A percentile compares a stretch with the other conserved stretches of the same genome.
Conservation (phyloP, 2,888 invertebrate species). For the Ferdinandea cuprea region DNA sequence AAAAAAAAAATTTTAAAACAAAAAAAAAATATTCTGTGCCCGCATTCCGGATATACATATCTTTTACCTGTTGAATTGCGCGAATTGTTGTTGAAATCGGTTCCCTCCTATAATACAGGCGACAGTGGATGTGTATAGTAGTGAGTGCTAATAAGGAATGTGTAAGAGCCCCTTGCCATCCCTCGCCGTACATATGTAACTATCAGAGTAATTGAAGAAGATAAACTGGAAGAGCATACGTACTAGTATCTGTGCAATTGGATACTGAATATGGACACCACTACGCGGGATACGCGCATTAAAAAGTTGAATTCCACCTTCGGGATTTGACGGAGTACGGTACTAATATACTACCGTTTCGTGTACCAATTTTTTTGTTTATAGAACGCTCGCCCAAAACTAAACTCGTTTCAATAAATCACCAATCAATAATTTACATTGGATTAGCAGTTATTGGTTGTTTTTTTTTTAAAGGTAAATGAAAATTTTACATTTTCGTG, state of each 20-base stretch:
- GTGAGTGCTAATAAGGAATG: constrained; percentile 44
- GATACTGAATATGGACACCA: constrained; percentile 40
- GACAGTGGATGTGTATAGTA: constrained; percentile 35
- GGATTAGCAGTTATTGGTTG: constrained; percentile 65
- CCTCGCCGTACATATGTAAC: not conserved
- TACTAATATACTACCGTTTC: constrained; percentile 49
- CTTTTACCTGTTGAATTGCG: constrained; percentile 52
- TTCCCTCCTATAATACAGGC: constrained; percentile 24
- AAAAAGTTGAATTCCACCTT: constrained; percentile 27
- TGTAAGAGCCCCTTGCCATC: constrained; percentile 1
- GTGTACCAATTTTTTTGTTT: constrained; percentile 47
- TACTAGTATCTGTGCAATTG: constrained; percentile 28
- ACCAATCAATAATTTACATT: constrained; percentile 16
- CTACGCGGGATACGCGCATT: constrained; percentile 34
- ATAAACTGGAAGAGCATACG: constrained; percentile 36
- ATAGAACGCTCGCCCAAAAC: constrained; percentile 17
- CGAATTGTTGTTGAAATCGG: constrained; percentile 40
- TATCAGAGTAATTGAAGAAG: constrained; percentile 36
- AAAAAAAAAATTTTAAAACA: constrained; percentile 22
- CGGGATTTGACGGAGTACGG: constrained; percentile 34
- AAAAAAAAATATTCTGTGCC: constrained; percentile 41
- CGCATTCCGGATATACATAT: constrained; percentile 67
- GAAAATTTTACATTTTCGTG: constrained; percentile 2
- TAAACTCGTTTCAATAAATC: constrained; percentile 52
- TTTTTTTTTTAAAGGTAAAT: constrained; percentile 48